phyloP scores from a whole-genome alignment of 2,888 invertebrate species.

The Synergus laeviventris region DNA sequence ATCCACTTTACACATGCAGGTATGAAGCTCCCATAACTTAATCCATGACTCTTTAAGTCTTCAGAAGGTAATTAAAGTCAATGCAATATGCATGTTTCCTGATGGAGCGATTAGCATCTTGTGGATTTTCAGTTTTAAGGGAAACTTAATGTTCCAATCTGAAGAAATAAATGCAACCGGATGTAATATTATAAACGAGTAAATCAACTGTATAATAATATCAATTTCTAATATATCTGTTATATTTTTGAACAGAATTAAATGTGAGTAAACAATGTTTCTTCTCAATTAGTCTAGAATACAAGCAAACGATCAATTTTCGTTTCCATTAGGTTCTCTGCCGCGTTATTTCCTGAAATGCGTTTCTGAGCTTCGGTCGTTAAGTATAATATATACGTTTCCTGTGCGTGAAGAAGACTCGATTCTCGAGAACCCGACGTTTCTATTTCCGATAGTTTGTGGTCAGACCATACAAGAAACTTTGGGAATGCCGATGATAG shows the following conservation, averaged over 20 bases:
- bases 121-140: not conserved
- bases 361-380: constrained; percentile 59
- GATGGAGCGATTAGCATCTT: not conserved
- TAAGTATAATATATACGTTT: constrained; percentile 50
- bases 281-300: constrained; percentile 26
- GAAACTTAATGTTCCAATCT: too few species aligned
- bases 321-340: constrained; percentile 59
- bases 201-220: too few species aligned
- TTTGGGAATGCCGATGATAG: constrained; percentile 42
- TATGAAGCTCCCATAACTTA: constrained; percentile 49
- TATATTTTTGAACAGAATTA: too few species aligned
- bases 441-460: constrained; percentile 71
- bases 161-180: too few species aligned
- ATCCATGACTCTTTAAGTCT: constrained; percentile 4
- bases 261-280: not conserved
- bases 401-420: constrained; percentile 49
- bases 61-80: constrained; percentile 1
- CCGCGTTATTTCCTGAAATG: constrained; percentile 61
- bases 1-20: constrained; percentile 54
- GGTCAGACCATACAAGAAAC: constrained; percentile 59
- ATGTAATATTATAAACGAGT: too few species aligned
- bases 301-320: constrained; percentile 62
- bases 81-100: constrained; percentile 7
- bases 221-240: not conserved
- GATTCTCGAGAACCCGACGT: constrained; percentile 53